These are phyloP conservation scores for Eutrigla gurnardus DNA, from an alignment of 2,797 vertebrate genomes.

Conservation along the genomic window DNA sequence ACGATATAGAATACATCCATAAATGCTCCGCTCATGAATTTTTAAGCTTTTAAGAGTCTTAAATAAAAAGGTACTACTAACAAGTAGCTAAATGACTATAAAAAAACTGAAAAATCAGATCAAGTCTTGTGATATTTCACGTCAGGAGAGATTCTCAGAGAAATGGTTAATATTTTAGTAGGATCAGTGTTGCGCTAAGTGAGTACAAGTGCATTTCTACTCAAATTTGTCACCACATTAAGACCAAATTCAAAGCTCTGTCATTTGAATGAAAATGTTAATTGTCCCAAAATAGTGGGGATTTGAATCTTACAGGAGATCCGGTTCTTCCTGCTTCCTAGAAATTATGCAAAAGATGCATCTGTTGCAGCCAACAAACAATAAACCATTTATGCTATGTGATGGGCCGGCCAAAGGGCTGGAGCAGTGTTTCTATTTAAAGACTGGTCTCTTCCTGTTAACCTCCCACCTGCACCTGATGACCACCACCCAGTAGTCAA, in stretches of 20 bases:
- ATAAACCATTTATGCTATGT: slow-evolving; percentile 22
- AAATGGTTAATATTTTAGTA: slow-evolving; percentile 26
- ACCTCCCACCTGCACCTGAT: slow-evolving; percentile 46
- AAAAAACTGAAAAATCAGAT: too few species aligned
- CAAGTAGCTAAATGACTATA: too few species aligned
- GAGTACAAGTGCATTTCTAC: background rate
- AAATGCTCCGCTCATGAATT: too few species aligned
- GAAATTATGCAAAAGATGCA: slow-evolving; percentile 45
- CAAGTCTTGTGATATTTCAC: background rate
- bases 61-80: too few species aligned
- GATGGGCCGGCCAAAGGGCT: slow-evolving; percentile 7
- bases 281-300: background rate
- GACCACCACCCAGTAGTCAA: slow-evolving; percentile 7
- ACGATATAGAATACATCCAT: too few species aligned
- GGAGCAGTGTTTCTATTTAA: slow-evolving; percentile 28
- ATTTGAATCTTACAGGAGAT: slow-evolving; percentile 17
- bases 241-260: background rate
- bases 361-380: slow-evolving; percentile 46
- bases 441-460: slow-evolving; percentile 15
- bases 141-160: slow-evolving; percentile 1
- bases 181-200: background rate
- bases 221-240: background rate
- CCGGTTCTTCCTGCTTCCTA: slow-evolving; percentile 7
- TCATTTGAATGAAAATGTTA: background rate
- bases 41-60: too few species aligned